Evolutionary conservation across 1,140 invertebrate species (phyloP).

Genomic region (Harpegnathos saltator): DNA sequence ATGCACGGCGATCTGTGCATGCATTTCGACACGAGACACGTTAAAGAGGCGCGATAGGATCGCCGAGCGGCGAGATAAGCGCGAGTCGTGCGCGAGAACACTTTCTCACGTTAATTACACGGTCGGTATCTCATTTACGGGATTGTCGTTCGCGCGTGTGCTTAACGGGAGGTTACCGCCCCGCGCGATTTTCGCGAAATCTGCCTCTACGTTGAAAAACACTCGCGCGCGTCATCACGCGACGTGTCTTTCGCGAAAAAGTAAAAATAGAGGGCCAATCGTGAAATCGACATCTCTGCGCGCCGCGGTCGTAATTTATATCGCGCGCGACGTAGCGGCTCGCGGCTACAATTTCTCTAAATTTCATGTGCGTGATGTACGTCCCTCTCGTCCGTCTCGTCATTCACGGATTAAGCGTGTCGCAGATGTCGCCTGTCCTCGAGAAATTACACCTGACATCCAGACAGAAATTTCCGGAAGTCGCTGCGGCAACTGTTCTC

Average conservation of each 20-base stretch:
- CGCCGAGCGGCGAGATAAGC: background rate
- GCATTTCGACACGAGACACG: background rate
- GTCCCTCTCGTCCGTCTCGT: background rate
- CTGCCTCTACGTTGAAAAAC: background rate
- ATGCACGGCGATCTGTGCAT: background rate
- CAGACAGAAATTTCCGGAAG: background rate
- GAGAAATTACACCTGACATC: background rate
- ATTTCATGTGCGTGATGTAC: background rate
- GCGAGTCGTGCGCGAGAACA: background rate
- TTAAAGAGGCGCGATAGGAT: conserved; percentile 12
- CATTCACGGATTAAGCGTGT: background rate
- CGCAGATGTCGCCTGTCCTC: background rate
- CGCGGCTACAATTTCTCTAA: background rate
- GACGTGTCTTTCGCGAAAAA: too few relatives aligned
- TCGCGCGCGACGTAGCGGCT: background rate
- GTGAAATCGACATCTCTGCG: background rate
- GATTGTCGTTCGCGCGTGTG: background rate
- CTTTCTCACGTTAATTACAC: conserved; percentile 48
- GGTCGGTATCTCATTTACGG: background rate
- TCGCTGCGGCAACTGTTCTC: background rate
- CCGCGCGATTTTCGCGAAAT: background rate
- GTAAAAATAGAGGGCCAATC: background rate
- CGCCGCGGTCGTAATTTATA: background rate
- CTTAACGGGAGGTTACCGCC: background rate
- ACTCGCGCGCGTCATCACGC: background rate